Evolutionary conservation across 2,113 vertebrate species (phyloP).

Genomic region (Anser cygnoides): DNA sequence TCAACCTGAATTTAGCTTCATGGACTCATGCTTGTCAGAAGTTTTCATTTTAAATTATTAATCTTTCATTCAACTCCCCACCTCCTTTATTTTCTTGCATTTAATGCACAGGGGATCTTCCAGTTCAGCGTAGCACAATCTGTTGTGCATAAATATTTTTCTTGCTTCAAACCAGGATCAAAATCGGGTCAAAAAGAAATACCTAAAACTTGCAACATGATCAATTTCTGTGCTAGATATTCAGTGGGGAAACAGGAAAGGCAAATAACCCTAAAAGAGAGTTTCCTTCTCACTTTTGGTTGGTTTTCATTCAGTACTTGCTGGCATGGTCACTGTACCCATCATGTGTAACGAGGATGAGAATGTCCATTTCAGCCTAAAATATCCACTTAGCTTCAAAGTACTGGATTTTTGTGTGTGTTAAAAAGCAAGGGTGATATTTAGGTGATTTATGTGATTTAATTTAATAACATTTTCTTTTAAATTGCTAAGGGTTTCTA

Average conservation of each 20-base stretch:
- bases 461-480: background rate
- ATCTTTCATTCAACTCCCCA: background rate
- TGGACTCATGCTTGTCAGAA: background rate
- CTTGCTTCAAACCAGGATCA: background rate
- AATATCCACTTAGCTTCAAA: background rate
- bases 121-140: background rate
- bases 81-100: background rate
- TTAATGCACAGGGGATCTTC: background rate
- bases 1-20: background rate
- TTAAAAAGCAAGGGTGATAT: background rate
- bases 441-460: background rate
- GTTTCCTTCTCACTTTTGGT: background rate
- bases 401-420: background rate
- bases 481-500: background rate
- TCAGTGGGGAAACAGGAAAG: background rate
- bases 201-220: background rate
- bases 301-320: background rate
- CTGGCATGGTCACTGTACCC: background rate
- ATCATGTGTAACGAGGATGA: background rate
- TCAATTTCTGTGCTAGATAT: background rate
- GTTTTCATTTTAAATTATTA: background rate
- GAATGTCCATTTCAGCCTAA: background rate
- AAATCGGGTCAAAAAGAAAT: background rate
- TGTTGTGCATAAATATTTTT: background rate
- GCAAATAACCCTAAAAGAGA: background rate